These are phyloP conservation scores for Drosophila subquinaria DNA, from an alignment of 2,888 invertebrate genomes.

Conservation along the genomic window DNA sequence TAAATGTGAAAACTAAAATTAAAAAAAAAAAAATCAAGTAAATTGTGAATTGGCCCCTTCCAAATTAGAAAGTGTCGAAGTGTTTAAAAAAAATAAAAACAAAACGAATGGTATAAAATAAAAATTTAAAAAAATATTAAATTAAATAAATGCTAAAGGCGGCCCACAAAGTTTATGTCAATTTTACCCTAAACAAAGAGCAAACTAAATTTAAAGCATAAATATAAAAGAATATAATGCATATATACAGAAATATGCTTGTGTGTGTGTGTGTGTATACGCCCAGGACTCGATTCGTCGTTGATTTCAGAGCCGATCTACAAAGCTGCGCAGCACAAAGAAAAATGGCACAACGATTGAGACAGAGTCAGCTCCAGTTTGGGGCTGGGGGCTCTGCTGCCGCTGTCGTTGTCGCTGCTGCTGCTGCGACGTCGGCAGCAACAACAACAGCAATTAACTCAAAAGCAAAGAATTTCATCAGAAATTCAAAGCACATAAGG, in stretches of 20 bases:
- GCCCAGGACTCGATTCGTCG: slow-evolving; percentile 58
- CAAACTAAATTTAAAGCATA: slow-evolving; percentile 22
- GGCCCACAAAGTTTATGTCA: slow-evolving; percentile 41
- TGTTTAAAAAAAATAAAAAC: slow-evolving; percentile 10
- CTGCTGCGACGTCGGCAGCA: slow-evolving; percentile 45
- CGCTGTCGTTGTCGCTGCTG: slow-evolving; percentile 11
- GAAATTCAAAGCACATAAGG: slow-evolving; percentile 78
- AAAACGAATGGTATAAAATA: slow-evolving; percentile 2
- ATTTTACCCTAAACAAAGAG: slow-evolving; percentile 26
- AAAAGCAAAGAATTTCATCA: slow-evolving; percentile 83
- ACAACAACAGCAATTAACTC: slow-evolving; percentile 73
- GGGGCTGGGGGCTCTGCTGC: slow-evolving; percentile 41
- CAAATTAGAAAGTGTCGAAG: slow-evolving; percentile 40
- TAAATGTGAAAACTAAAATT: slow-evolving; percentile 29
- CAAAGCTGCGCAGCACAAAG: slow-evolving; percentile 72
- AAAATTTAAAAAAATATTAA: not conserved
- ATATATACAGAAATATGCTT: slow-evolving; percentile 13
- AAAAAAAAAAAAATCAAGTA: slow-evolving; percentile 8
- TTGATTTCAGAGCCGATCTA: slow-evolving; percentile 64
- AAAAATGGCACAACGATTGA: slow-evolving; percentile 75
- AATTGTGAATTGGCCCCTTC: slow-evolving; percentile 30
- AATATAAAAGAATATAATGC: slow-evolving; percentile 10
- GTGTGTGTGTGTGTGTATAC: slow-evolving; percentile 25
- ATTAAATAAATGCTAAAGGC: slow-evolving; percentile 23
- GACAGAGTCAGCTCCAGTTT: slow-evolving; percentile 47